These are phyloP conservation scores for Cladopsammia gracilis DNA, from an alignment of 64 coral and sea anemone species.

Conservation along the genomic window DNA sequence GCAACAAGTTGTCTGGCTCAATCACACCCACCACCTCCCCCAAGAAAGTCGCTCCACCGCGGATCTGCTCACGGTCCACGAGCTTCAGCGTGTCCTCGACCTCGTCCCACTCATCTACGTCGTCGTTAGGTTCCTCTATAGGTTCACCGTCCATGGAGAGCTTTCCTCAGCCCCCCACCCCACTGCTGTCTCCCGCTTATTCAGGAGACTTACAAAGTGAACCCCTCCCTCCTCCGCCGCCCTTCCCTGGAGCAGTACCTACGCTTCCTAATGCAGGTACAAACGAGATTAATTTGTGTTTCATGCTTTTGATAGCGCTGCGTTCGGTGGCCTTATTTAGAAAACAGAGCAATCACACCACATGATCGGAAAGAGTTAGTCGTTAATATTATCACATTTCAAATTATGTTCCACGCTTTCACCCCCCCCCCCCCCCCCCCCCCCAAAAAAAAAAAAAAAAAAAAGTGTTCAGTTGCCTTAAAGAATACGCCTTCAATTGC, in stretches of 20 bases:
- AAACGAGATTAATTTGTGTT: neutral
- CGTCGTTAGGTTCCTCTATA: conserved; percentile 78
- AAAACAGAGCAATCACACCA: too few species aligned
- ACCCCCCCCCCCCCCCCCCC: too few species aligned
- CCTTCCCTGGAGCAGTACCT: conserved; percentile 89
- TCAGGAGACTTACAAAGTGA: conserved; percentile 60
- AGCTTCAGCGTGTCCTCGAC: conserved; percentile 95
- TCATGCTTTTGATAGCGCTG: neutral
- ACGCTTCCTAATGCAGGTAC: conserved; percentile 66
- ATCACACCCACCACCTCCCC: conserved; percentile 67
- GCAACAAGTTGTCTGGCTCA: conserved; percentile 37
- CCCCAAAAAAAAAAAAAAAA: too few species aligned
- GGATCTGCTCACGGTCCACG: conserved; percentile 63
- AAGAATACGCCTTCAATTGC: too few species aligned
- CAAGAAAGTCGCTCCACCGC: conserved; percentile 59
- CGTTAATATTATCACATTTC: too few species aligned
- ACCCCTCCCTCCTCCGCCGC: conserved; percentile 82
- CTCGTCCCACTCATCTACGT: conserved; percentile 89
- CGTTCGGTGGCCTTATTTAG: too few species aligned
- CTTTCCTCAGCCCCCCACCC: conserved; percentile 84
- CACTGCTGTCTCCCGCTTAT: conserved; percentile 56
- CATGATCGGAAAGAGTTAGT: too few species aligned
- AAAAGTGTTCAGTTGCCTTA: too few species aligned
- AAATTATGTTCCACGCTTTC: too few species aligned
- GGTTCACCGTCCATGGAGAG: conserved; percentile 89